phyloP scores from a whole-genome alignment of 1,140 invertebrate species.

The Formica exsecta region DNA sequence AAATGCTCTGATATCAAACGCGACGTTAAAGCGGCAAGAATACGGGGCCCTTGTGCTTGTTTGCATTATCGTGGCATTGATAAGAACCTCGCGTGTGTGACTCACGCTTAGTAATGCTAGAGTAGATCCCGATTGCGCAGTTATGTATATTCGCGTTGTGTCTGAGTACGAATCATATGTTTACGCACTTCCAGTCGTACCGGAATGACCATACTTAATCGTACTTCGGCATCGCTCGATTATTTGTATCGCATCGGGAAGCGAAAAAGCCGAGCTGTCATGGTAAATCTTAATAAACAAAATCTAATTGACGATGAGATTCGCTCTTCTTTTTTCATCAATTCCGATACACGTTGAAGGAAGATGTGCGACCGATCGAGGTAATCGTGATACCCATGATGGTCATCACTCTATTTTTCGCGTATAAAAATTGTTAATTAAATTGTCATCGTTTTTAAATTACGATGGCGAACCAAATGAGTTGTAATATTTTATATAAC shows the following conservation, averaged over 20 bases:
- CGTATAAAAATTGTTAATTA: slow-evolving; percentile 9
- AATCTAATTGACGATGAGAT: slow-evolving; percentile 25
- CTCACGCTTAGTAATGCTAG: slow-evolving; percentile 44
- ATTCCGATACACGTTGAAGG: neutral
- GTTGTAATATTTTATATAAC: slow-evolving; percentile 19
- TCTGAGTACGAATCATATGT: neutral
- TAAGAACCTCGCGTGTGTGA: slow-evolving; percentile 55
- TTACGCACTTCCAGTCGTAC: slow-evolving; percentile 39
- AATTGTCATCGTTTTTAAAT: slow-evolving; percentile 20
- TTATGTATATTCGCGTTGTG: neutral
- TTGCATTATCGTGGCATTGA: slow-evolving; percentile 19
- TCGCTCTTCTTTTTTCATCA: neutral
- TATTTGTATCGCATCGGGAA: neutral
- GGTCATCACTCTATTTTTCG: neutral
- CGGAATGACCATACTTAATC: slow-evolving; percentile 25
- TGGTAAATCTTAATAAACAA: slow-evolving; percentile 38
- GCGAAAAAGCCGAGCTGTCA: slow-evolving; percentile 33
- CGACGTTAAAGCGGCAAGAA: neutral
- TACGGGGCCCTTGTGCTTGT: neutral
- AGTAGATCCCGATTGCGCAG: slow-evolving; percentile 42
- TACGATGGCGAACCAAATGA: neutral
- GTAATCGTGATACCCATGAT: slow-evolving; percentile 1
- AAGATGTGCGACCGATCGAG: neutral
- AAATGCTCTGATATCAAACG: neutral
- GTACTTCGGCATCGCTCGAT: neutral